Evolutionary conservation across 2,888 invertebrate genomes (phyloP), one percentile per base, ranked within the genome.

Genomic region (Pterobdella sp.): DNA sequence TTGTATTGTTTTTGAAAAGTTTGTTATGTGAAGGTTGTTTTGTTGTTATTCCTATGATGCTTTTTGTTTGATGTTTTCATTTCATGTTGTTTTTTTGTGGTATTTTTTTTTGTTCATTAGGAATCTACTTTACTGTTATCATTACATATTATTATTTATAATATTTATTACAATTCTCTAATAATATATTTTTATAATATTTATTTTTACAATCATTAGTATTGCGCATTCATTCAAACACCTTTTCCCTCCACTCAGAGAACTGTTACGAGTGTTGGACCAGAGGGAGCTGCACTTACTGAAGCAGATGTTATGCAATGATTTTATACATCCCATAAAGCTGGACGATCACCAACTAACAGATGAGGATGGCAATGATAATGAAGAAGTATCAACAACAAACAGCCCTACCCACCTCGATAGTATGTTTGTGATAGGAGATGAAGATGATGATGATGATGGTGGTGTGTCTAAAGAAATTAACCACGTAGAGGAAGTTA

Each of bases 301-400:
- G 75, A 95, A 96, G 83, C 90, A 92, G 79, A 85, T 94, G 76
- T 86, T 96, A 72, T 95, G 95, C 83, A 93, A 93, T n/a, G 78
- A 76, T 35, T 67, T 70, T 7, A 63, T 31, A 1, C 22, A 36
- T 14, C 14, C 56, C 1, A 42, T 42, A 14, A 34, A 34, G 4
- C 7, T 26, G 3, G 36, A 69, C 26, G 32, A 2, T 18, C 32
- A 10, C 56, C 2, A 22, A 18, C 22, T 22, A 1, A 36, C 68
- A 14, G 37, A 37, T 29, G 37, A 37, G 1, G 31, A 63, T 31
- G 63, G 10, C 7, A 18, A 42, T 42, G 42, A 42, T 42, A 18
- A 42, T 7, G 42, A 42, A 14, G 42, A 42, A 42, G 42, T n/a
- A 14, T 18, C 52, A 49, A 49, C 52, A 49, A 18, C 52, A 14